A percentile compares a stretch with the other conserved stretches of the same genome.
These are phyloP conservation scores for Coelinius sp. DNA, from an alignment of 2,888 invertebrate species.

Conservation along the genomic window DNA sequence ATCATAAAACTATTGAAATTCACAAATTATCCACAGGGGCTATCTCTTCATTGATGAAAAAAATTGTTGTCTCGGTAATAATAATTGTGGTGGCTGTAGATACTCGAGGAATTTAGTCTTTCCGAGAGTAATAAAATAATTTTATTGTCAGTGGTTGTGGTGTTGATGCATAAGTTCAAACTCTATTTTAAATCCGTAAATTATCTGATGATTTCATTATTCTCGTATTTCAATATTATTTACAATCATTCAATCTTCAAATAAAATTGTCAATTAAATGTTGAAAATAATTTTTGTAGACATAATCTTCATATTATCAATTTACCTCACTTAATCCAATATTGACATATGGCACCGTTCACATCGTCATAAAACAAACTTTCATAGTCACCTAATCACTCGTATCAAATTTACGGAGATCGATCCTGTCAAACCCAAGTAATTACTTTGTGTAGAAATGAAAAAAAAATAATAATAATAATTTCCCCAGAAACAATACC, in stretches of 20 bases:
- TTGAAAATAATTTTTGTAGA: no score
- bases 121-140: background rate
- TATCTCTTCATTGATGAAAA: background rate
- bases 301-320: background rate
- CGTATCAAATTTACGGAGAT: background rate
- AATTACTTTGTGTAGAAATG: background rate
- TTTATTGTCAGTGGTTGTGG: background rate
- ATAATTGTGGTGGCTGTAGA: background rate
- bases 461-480: background rate
- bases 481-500: background rate
- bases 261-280: no score
- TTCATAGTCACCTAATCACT: background rate
- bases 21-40: background rate
- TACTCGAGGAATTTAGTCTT: background rate
- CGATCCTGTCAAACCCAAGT: background rate
- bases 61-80: background rate
- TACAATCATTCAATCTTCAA: background rate
- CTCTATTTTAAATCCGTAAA: background rate
- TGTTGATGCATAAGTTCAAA: conserved; percentile 2
- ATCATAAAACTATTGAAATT: background rate
- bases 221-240: background rate
- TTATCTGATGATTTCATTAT: background rate
- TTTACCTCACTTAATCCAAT: background rate
- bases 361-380: background rate
- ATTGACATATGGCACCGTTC: no score